Conservation (phyloP, 2,888 invertebrate genomes). For the Ophion costatus region DNA sequence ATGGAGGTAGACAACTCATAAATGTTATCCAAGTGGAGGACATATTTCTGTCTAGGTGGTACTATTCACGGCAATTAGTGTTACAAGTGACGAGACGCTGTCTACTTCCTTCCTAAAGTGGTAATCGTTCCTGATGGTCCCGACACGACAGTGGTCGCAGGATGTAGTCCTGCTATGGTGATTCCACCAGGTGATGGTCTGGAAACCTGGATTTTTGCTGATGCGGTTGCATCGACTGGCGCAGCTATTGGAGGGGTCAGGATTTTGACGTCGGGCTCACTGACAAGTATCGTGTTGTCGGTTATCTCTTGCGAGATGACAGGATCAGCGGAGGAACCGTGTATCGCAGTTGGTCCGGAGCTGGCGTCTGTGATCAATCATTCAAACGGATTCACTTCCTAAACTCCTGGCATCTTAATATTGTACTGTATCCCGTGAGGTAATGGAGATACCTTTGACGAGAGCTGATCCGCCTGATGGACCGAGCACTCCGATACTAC, state of each 20-base stretch:
- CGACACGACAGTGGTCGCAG: conserved; percentile 67
- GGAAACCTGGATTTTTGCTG: conserved; percentile 63
- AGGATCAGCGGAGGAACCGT: conserved; percentile 34
- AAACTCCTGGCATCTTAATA: not conserved
- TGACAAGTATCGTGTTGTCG: conserved; percentile 49
- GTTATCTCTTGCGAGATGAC: conserved; percentile 46
- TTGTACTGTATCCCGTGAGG: no score
- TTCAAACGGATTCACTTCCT: not conserved
- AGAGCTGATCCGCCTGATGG: conserved; percentile 7
- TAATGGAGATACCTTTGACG: conserved; percentile 25
- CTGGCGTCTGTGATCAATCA: conserved; percentile 39
- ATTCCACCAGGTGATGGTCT: conserved; percentile 68
- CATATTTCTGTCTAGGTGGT: not conserved
- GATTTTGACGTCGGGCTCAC: conserved; percentile 43
- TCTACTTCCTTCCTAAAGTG: conserved; percentile 45
- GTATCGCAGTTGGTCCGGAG: conserved; percentile 38
- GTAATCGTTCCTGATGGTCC: conserved; percentile 72
- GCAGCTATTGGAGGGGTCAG: conserved; percentile 36
- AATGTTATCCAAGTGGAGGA: not conserved
- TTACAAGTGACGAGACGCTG: not conserved
- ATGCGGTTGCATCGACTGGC: conserved; percentile 37
- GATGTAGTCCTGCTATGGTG: conserved; percentile 67
- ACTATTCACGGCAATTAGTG: not conserved
- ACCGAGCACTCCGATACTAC: not conserved
- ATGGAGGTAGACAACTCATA: not conserved